Evolutionary conservation across 2,888 invertebrate genomes (phyloP), one percentile per base, ranked within the genome.

Genomic region (Morpho achilles): DNA sequence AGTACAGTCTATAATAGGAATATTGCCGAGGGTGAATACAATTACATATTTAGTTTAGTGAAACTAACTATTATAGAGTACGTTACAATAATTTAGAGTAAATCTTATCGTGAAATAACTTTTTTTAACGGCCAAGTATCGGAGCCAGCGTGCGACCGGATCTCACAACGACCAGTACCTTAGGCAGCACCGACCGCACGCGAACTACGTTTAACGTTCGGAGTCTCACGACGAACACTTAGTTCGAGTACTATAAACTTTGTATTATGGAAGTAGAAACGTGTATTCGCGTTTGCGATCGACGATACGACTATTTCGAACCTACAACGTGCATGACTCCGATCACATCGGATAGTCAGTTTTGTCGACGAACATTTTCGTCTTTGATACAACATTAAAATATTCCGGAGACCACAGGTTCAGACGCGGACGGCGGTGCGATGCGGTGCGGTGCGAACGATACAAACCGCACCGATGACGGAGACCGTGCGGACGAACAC

Each of bases 151-250:
- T 76, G 77, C 77, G 78, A 72, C 76, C 81, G 84, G 88, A 89
- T 89, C 88, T 89, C 88, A 87, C 80, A 84, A 82, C 72, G 88
- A 89, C 88, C 88, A 87, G 88, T 89, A 87, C 87, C 82, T 57
- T 44, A 44, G 50, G 10, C 49, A 50, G 43, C 49, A 45, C 16
- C 16, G 16, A 16, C 16, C 16, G 1, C 16, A 10, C 42, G 42
- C 42, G 42, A 42, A 42, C 53, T 22, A 10, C 53, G 9, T 16
- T 47, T 8, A n/a, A 8, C 40, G 22, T 2, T 16, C n/a, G 44
- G n/a, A 7, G 44, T 8, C 1, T 45, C 44, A n/a, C 8, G 6
- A 9, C 6, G 44, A 45, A 9, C 6, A n/a, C 8, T 45, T 70
- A 61, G 23, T 5, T 45, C 45, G 23, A 39, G 39, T 10, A 43